Base-by-base conservation (phyloP, 2,888 invertebrate species). In the Drosophila fulvimacula region DNA sequence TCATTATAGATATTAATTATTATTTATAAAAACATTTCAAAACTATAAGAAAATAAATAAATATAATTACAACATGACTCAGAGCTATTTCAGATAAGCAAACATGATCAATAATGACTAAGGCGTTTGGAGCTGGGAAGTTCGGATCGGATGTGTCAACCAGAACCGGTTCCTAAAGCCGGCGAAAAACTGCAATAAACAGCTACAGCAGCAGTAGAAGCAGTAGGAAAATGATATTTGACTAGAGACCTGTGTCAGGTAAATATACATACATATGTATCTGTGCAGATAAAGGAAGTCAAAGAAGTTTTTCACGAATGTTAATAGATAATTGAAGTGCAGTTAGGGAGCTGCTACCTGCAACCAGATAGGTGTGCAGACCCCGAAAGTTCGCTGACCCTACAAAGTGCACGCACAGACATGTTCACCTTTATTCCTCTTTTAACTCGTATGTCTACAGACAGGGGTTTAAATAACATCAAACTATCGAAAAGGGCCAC, bases 151-250 rank as follows among this genome's bases (percentile, higher is more conserved):
- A 49, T 17, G 39, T 42, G 27, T n/a, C 15, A 27, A 30, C 17
- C 27, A 34, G 46, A 72, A 76, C 75, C 72, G 76, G 76, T 76
- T 76, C n/a, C 38, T 42, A 46, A 68, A 72, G 72, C 63, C 75
- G 75, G 68, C 51, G 62, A 57, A 59, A 59, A 41, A 44, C 24
- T 46, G 27, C 27, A 46, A 27, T 15, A 21, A 21, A 15, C 27
- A n/a, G 15, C 46, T 17, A 2, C 21, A 19, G 13, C 46, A 36
- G 17, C 52, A 49, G 13, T 41, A 36, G 17, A 46, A 49, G 13
- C 38, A 36, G 30, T 41, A 63, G 30, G 38, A 53, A 63, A 57
- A 63, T 48, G 41, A 60, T 53, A 66, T 56, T 69, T 24, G 53
- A 46, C 44, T 44, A 58, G 39, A 34, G 9, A 13, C 38, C 30